phyloP scores from a whole-genome alignment of 2,113 vertebrate species.

The Epinephelus cyanopodus region DNA sequence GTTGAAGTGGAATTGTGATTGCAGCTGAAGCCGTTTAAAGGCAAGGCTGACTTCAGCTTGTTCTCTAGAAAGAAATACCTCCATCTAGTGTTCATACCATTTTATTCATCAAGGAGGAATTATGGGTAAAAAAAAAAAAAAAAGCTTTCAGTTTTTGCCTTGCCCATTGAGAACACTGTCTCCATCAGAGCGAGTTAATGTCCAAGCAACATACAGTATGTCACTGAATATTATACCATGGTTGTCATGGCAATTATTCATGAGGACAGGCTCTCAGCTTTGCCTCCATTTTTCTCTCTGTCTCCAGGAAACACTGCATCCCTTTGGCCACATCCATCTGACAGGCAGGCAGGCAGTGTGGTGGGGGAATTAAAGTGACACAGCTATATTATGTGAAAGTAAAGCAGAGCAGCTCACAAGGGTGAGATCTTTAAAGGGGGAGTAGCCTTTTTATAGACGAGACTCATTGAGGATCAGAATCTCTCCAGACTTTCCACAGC shows the following conservation, averaged over 20 bases:
- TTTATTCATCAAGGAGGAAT: slow-evolving; percentile 15
- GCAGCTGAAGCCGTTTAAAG: background rate
- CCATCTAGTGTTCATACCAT: slow-evolving; percentile 67
- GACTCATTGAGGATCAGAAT: slow-evolving; percentile 23
- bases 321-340: slow-evolving; percentile 43
- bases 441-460: slow-evolving; percentile 62
- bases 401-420: slow-evolving; percentile 79
- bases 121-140: slow-evolving; percentile 17
- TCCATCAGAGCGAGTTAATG: slow-evolving; percentile 38
- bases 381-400: slow-evolving; percentile 65
- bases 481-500: slow-evolving; percentile 35
- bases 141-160: background rate
- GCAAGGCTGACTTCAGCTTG: slow-evolving; percentile 5
- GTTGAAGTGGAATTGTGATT: background rate
- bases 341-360: slow-evolving; percentile 12
- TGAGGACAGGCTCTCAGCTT: slow-evolving; percentile 13
- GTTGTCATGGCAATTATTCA: slow-evolving; percentile 58
- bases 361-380: slow-evolving; percentile 78
- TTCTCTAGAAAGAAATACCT: slow-evolving; percentile 32
- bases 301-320: slow-evolving; percentile 59
- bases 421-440: slow-evolving; percentile 65
- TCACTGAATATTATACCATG: slow-evolving; percentile 19
- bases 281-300: slow-evolving; percentile 21
- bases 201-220: slow-evolving; percentile 28
- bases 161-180: slow-evolving; percentile 32